Conservation (phyloP, 1,140 invertebrate species). For the Drosophila fuyamai region DNA sequence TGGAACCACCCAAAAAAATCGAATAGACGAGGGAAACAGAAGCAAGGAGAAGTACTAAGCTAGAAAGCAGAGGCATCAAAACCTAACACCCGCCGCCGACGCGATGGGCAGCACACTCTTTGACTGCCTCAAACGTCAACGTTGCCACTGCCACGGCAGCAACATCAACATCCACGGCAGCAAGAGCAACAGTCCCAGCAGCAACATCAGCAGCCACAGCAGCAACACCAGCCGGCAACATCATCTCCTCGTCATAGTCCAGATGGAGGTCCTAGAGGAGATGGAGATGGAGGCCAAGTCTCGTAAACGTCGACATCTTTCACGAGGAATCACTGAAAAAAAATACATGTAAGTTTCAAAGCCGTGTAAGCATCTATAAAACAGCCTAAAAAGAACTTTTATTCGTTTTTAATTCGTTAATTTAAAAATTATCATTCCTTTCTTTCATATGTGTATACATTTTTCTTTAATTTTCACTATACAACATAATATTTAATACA, state of each 20-base stretch:
- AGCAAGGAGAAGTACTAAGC: conserved; percentile 41
- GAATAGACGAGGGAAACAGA: conserved; percentile 27
- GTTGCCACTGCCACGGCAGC: conserved; percentile 48
- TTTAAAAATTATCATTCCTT: too few species aligned
- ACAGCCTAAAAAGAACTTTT: background rate
- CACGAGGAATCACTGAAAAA: conserved; percentile 29
- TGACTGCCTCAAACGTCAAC: conserved; percentile 59
- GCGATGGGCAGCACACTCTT: conserved; percentile 51
- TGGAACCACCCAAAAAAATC: conserved; percentile 45
- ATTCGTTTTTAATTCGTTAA: background rate
- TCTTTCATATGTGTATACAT: too few species aligned
- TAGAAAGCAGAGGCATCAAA: conserved; percentile 60
- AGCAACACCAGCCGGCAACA: conserved; percentile 37
- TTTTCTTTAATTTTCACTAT: too few species aligned
- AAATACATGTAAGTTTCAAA: background rate
- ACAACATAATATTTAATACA: too few species aligned
- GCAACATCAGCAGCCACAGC: conserved; percentile 27
- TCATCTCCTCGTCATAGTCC: conserved; percentile 45
- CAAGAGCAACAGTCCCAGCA: background rate
- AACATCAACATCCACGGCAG: conserved; percentile 32
- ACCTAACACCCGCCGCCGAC: conserved; percentile 66
- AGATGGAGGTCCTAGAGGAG: conserved; percentile 24
- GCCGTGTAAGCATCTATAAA: background rate
- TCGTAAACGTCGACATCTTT: conserved; percentile 75
- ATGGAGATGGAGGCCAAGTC: conserved; percentile 15